Conservation (phyloP, 2,888 invertebrate genomes). For the Poecilus cupreus region DNA sequence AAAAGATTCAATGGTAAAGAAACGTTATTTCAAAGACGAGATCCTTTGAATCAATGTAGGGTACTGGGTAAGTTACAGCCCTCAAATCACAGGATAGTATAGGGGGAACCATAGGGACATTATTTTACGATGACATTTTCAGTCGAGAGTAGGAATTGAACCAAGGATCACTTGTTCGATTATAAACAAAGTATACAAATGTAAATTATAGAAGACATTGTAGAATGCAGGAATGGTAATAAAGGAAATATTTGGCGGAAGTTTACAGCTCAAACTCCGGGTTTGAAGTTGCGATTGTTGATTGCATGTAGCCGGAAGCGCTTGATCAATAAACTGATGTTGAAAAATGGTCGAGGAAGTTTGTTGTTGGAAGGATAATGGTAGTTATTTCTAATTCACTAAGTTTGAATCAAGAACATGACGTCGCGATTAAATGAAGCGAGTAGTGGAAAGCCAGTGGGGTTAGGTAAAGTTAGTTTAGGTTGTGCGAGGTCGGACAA, state of each 20-base stretch:
- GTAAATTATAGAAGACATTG: too few species aligned
- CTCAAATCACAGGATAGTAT: too few species aligned
- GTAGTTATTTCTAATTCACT: conserved; percentile 34
- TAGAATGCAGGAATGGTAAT: neutral
- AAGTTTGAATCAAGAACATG: conserved; percentile 33
- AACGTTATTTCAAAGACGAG: too few species aligned
- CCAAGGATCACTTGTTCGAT: too few species aligned
- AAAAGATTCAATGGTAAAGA: too few species aligned
- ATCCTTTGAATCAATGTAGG: too few species aligned
- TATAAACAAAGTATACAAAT: too few species aligned
- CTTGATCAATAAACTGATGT: conserved; percentile 30
- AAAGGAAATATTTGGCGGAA: neutral
- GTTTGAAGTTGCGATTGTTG: conserved; percentile 8
- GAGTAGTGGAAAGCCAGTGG: conserved; percentile 1
- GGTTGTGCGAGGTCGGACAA: conserved; percentile 50
- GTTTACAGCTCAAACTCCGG: neutral
- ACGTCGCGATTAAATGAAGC: conserved; percentile 41
- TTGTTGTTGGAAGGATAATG: conserved; percentile 23
- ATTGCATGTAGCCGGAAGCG: conserved; percentile 7
- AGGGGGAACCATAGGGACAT: too few species aligned
- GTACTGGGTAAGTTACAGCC: too few species aligned
- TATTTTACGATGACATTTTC: too few species aligned
- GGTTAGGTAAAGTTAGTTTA: conserved; percentile 54
- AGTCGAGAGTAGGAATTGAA: too few species aligned
- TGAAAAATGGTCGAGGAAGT: conserved; percentile 2